A percentile compares a stretch with the other conserved stretches of the same genome.
These are phyloP conservation scores for Sebastes aleutianus DNA, from an alignment of 2,797 vertebrate genomes.

Conservation along the genomic window DNA sequence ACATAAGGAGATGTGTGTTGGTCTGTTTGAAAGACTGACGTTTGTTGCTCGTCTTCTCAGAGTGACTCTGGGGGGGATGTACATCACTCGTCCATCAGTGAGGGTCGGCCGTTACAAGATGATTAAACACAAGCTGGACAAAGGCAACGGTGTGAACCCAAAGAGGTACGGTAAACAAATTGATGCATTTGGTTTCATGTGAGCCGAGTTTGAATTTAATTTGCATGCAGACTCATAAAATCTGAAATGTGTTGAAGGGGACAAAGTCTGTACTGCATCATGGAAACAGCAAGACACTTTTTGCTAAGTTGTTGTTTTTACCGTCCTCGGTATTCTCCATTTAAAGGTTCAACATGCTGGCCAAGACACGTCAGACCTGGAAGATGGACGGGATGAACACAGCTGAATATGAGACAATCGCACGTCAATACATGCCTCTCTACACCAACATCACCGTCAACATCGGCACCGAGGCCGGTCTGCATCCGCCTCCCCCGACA, in stretches of 20 bases:
- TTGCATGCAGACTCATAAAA: background rate
- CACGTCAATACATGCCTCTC: conserved; percentile 77
- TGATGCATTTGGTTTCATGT: background rate
- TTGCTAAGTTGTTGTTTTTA: background rate
- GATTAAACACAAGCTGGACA: conserved; percentile 87
- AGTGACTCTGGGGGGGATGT: conserved; percentile 85
- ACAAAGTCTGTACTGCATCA: background rate
- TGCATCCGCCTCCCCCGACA: conserved; percentile 14
- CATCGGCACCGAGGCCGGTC: conserved; percentile 77
- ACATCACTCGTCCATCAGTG: conserved; percentile 83
- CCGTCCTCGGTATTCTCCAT: background rate
- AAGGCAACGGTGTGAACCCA: conserved; percentile 84
- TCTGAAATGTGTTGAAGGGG: background rate
- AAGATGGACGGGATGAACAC: conserved; percentile 83
- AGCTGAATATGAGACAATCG: conserved; percentile 76
- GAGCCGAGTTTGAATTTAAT: background rate
- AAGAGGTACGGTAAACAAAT: conserved; percentile 73
- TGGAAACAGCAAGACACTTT: background rate
- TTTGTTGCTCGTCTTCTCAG: conserved; percentile 59
- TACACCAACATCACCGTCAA: conserved; percentile 88
- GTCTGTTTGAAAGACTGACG: background rate
- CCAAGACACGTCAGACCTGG: conserved; percentile 82
- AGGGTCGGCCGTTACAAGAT: conserved; percentile 85
- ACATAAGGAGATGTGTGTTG: background rate
- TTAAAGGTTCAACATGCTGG: conserved; percentile 85